These are phyloP conservation scores for Glaucomys volans DNA, from an alignment of 2,113 vertebrate species.

Conservation along the genomic window DNA sequence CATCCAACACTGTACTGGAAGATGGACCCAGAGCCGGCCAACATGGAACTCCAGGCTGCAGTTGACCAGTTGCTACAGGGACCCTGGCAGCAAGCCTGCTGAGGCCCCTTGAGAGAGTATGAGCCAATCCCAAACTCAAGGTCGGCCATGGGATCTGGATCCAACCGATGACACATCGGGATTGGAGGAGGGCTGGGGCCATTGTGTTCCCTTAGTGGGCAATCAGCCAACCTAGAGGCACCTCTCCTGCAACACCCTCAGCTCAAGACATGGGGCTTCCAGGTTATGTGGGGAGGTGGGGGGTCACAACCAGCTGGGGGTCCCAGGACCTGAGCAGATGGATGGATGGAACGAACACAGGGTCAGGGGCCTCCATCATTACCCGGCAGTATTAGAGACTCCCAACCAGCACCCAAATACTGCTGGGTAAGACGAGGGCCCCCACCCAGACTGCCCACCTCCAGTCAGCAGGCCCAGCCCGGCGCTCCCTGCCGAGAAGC, in stretches of 20 bases:
- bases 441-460: constrained; percentile 64
- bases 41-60: not conserved
- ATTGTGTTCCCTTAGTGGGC: constrained; percentile 55
- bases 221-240: not conserved
- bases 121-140: constrained; percentile 30
- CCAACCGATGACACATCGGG: constrained; percentile 56
- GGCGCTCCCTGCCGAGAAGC: not conserved
- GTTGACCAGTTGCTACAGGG: not conserved
- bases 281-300: not conserved
- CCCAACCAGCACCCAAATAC: constrained; percentile 81
- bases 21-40: constrained; percentile 79
- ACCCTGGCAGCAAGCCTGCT: not conserved
- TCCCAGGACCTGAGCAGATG: not conserved
- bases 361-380: constrained; percentile 81
- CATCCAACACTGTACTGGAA: constrained; percentile 84
- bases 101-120: not conserved
- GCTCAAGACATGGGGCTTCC: not conserved
- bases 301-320: not conserved
- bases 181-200: constrained; percentile 31
- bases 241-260: not conserved
- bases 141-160: not conserved
- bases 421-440: constrained; percentile 83
- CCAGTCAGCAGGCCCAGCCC: not conserved
- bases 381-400: constrained; percentile 85
- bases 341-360: constrained; percentile 36